Conservation (phyloP, 1,140 invertebrate species). For the Micrasema minimum region DNA sequence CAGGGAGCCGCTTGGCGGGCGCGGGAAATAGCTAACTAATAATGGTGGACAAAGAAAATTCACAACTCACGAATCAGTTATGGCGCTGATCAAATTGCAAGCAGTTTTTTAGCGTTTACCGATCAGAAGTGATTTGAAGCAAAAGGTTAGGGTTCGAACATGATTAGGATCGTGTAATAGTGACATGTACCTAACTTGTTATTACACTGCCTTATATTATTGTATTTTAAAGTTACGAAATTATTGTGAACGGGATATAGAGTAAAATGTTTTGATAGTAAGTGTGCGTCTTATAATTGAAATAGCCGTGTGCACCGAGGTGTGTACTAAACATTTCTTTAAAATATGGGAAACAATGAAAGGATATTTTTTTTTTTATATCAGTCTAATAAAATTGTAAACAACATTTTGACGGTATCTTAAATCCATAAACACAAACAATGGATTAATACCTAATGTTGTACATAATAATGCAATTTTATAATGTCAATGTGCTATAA, state of each 20-base stretch:
- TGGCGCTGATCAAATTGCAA: conserved; percentile 17
- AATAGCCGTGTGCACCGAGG: too few species aligned
- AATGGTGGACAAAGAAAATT: conserved; percentile 17
- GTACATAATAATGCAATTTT: too few species aligned
- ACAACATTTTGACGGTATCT: too few species aligned
- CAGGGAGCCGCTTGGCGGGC: background rate
- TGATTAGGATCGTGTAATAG: conserved; percentile 1
- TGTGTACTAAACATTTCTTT: too few species aligned
- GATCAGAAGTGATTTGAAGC: background rate
- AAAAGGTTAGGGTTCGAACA: background rate
- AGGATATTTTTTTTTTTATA: too few species aligned
- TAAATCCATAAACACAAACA: too few species aligned
- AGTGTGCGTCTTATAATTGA: too few species aligned
- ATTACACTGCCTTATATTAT: background rate
- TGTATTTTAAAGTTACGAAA: background rate
- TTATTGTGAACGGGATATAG: background rate
- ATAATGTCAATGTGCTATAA: too few species aligned
- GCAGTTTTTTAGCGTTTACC: conserved; percentile 13
- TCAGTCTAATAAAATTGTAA: too few species aligned
- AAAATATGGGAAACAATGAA: too few species aligned
- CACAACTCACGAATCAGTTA: conserved; percentile 7
- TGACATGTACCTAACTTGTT: background rate
- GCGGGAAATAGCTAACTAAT: background rate
- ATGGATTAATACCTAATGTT: too few species aligned
- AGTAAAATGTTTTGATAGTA: background rate